Conservation (phyloP, 2,888 invertebrate genomes). For the Osedax frankpressi region DNA sequence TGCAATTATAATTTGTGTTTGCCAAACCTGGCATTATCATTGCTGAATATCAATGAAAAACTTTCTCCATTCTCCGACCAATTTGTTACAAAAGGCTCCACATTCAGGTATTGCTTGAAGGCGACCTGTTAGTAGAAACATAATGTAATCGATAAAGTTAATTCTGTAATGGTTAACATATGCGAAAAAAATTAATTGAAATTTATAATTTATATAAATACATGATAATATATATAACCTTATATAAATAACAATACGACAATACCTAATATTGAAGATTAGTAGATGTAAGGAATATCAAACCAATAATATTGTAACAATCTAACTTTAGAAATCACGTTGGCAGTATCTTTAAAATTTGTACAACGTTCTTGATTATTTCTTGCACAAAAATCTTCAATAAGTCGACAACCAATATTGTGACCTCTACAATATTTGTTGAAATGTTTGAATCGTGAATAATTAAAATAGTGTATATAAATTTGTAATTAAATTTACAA, state of each 20-base stretch:
- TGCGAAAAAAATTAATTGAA: too few relatives aligned
- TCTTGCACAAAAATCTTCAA: conserved; percentile 85
- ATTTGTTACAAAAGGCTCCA: conserved; percentile 79
- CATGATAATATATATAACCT: too few relatives aligned
- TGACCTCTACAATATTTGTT: conserved; percentile 57
- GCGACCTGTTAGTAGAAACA: conserved; percentile 47
- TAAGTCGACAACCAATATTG: conserved; percentile 90
- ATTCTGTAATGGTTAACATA: too few relatives aligned
- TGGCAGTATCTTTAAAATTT: conserved; percentile 91
- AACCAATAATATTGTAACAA: neutral
- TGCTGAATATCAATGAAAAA: conserved; percentile 85
- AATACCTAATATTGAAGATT: too few relatives aligned
- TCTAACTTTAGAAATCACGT: conserved; percentile 50
- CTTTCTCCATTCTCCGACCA: conserved; percentile 91
- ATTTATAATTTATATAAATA: too few relatives aligned
- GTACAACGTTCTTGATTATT: conserved; percentile 76
- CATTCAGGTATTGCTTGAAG: conserved; percentile 71
- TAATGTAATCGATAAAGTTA: too few relatives aligned
- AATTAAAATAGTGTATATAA: too few relatives aligned
- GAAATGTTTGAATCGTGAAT: neutral
- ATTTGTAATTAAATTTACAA: neutral
- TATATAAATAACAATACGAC: too few relatives aligned
- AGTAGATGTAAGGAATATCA: too few relatives aligned
- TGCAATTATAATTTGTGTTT: too few relatives aligned
- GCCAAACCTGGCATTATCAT: conserved; percentile 38